A percentile compares a stretch with the other conserved stretches of the same genome.
Evolutionary conservation across 2,797 vertebrate species (phyloP).

Genomic region (Peromyscus melanophrys): DNA sequence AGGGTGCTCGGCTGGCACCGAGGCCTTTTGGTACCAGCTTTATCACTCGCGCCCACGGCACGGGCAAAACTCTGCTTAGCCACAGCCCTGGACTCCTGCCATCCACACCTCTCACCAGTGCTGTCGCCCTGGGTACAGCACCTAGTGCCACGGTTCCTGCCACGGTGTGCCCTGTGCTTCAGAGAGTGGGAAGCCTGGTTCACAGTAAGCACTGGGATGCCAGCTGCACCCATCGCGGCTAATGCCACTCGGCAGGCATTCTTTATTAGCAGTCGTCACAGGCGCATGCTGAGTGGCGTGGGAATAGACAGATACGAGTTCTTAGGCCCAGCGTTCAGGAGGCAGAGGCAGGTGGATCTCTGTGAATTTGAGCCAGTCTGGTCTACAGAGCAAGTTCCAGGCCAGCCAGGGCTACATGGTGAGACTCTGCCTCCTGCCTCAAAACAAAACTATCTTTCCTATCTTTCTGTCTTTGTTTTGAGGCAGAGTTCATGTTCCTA

Average conservation of each 20-base stretch:
- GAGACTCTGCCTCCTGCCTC: neutral
- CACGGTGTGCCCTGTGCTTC: neutral
- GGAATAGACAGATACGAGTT: too few relatives aligned
- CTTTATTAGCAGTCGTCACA: neutral
- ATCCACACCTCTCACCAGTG: neutral
- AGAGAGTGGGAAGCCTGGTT: neutral
- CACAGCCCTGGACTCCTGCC: too few relatives aligned
- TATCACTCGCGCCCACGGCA: accelerated
- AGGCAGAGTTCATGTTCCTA: neutral
- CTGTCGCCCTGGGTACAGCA: neutral
- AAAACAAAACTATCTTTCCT: too few relatives aligned
- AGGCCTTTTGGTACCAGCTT: neutral
- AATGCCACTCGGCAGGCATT: neutral
- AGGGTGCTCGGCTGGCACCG: neutral
- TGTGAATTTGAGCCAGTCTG: neutral
- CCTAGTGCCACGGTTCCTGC: neutral
- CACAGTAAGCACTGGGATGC: neutral
- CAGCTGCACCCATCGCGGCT: neutral
- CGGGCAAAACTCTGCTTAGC: neutral
- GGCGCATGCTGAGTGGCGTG: accelerated
- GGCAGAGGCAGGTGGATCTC: neutral
- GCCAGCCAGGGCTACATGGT: neutral
- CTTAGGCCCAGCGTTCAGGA: too few relatives aligned
- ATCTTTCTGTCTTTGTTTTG: too few relatives aligned
- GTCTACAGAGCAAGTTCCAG: neutral